Evolutionary conservation across 2,797 vertebrate genomes (phyloP), one percentile per base, ranked within the genome.

Genomic region (Balearica regulorum): DNA sequence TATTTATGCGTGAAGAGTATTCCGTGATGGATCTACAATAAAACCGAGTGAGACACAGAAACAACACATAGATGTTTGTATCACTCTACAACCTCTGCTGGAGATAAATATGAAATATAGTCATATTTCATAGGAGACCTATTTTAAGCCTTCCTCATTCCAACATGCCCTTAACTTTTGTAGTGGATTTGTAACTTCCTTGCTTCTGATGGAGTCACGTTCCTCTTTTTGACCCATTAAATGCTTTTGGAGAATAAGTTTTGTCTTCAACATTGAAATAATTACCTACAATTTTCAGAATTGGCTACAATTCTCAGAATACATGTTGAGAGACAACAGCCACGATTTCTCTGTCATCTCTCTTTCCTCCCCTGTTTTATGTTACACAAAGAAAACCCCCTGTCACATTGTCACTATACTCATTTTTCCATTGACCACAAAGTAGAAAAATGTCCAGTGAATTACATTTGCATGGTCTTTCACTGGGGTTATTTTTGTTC

Each of bases 1-100:
- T 87, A 96, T 95, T 94, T 95, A 93, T 91, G 83, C 88, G 87
- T 62, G 44, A 60, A 73, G 51, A 35, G 22, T 51, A 49, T 79
- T 82, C 66, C 4, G 9, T 94, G 95, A 94, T 86, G 92, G 85
- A 95, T 96, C 73, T 73, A 37, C 83, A 91, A 20, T 87, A 91
- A 91, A 91, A 93, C 25, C 66, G 73, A 90, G 33, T 33, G 77
- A 94, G 93, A 91, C 80, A 84, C 25, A 93, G 77, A 81, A 94
- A 84, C 65, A 89, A 90, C 48, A 82, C 51, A 46, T 35, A 83
- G 35, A 62, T 58, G 53, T 84, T 94, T 90, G 70, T 84, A 57
- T 87, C 83, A 16, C 31, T 83, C 33, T 58, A 19, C 46, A 90
- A 48, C 57, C n/a, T 90, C 69, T 6, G 1, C 80, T 66, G 55